Base-by-base conservation (phyloP, 2,888 invertebrate genomes). In the Chalcis sispes region DNA sequence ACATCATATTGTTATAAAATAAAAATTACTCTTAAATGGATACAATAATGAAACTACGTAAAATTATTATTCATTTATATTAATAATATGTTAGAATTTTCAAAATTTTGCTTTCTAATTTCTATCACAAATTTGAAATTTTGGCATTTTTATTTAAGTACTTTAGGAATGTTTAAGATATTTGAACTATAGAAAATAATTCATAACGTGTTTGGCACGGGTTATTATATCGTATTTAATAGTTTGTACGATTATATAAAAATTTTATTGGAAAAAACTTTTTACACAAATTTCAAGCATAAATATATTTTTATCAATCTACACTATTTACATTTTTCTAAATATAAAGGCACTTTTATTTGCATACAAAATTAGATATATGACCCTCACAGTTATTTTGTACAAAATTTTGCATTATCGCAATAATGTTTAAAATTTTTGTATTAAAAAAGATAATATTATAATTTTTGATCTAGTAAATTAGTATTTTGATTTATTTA, bases 91-190 rank as follows among this genome's bases (percentile, higher is more conserved):
- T 25, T 50, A 15, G 36, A 1, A 52, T 61, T 40, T 23, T 58
- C 25, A 32, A 58, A 32, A 15, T 61, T 13, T 50, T 10, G 13
- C 8, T 32, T 32, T 32, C 32, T 32, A 32, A 32, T 32, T 32
- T 32, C 32, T 5, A 32, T 5, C 8, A 8, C 32, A 32, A 32
- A 25, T 20, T 42, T 13, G 23, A 23, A 64, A 46, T 13, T 15
- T 13, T 32, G 25, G 32, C 20, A 64, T 46, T 64, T 64, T 54
- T 54, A 56, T 32, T 72, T 72, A 72, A 72, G 72, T 73, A 73
- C 72, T 27, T 59, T 10, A 73, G 59, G 66, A 73, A 73, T 73
- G 59, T 73, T 73, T 66, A 66, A 73, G 50, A 42, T 66, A 20
- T 15, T 23, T 20, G 20, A 59, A 48, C 23, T 36, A 52, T 15